Percentiles rank a stretch among this genome's conserved stretches.
phyloP scores from a whole-genome alignment of 2,113 vertebrate genomes.

The Hippoglossus stenolepis region DNA sequence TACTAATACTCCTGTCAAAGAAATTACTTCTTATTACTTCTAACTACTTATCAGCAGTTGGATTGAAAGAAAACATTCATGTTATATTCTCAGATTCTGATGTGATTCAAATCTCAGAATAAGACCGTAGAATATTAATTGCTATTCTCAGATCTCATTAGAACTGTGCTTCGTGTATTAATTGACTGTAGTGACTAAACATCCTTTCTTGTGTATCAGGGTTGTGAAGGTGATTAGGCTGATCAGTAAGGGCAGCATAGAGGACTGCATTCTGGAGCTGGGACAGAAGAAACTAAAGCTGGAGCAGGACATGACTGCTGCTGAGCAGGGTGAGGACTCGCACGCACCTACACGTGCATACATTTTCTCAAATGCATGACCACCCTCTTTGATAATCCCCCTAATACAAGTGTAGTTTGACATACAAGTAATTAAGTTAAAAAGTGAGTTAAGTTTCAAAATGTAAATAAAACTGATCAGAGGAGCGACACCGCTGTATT shows the following conservation, averaged over 20 bases:
- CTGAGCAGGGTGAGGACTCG: conserved; percentile 85
- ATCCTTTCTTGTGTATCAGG: conserved; percentile 73
- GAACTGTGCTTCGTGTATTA: not conserved
- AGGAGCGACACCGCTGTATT: too few relatives aligned
- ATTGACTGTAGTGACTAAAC: not conserved
- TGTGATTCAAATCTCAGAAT: not conserved
- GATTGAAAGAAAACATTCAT: not conserved
- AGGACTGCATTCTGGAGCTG: conserved; percentile 93
- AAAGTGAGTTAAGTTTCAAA: too few relatives aligned
- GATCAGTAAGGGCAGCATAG: conserved; percentile 92
- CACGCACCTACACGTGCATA: not conserved
- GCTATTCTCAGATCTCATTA: not conserved
- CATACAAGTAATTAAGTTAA: too few relatives aligned
- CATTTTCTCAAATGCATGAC: not conserved
- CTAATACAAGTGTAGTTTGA: not conserved
- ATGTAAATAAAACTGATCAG: too few relatives aligned
- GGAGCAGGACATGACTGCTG: conserved; percentile 94
- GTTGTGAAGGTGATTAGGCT: conserved; percentile 93
- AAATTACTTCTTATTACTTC: too few relatives aligned
- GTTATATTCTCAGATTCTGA: not conserved
- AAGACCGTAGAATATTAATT: not conserved
- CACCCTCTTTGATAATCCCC: not conserved
- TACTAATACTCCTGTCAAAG: not conserved
- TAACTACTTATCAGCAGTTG: not conserved
- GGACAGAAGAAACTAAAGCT: conserved; percentile 94